Conservation (phyloP, 2,888 invertebrate species). For the Masnerella sp. region DNA sequence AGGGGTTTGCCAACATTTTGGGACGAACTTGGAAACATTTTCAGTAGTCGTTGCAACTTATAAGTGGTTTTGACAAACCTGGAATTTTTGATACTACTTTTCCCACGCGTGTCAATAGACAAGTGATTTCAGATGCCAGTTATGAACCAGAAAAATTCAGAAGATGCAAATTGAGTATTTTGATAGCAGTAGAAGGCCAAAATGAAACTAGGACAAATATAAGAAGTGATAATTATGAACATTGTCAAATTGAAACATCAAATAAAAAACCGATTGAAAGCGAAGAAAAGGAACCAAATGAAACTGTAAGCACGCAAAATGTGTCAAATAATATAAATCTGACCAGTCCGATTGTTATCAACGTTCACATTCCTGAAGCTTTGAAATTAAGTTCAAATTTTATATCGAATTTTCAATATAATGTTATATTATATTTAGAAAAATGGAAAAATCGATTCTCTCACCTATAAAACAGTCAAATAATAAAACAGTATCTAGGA, state of each 20-base stretch:
- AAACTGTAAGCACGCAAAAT: no score
- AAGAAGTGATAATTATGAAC: no score
- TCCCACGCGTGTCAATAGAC: neutral
- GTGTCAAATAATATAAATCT: no score
- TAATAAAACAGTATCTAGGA: neutral
- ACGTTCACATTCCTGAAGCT: no score
- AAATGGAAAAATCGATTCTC: constrained; percentile 6
- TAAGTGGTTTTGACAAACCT: constrained; percentile 6
- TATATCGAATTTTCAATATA: no score
- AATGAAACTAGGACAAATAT: constrained; percentile 1
- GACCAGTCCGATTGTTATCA: no score
- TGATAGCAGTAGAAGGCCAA: neutral
- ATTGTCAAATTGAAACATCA: no score
- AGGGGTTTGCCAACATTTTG: constrained; percentile 7
- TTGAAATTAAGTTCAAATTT: no score
- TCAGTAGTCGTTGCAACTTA: constrained; percentile 5
- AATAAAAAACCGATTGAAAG: no score
- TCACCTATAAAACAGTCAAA: neutral
- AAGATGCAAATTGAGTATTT: constrained; percentile 15
- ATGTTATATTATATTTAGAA: no score
- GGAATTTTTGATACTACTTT: neutral
- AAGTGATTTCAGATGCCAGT: constrained; percentile 1
- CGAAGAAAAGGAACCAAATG: no score
- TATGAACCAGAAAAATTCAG: constrained; percentile 6
- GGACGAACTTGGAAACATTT: constrained; percentile 8